Evolutionary conservation across 1,140 invertebrate genomes (phyloP).

Genomic region (Drosophila orena): DNA sequence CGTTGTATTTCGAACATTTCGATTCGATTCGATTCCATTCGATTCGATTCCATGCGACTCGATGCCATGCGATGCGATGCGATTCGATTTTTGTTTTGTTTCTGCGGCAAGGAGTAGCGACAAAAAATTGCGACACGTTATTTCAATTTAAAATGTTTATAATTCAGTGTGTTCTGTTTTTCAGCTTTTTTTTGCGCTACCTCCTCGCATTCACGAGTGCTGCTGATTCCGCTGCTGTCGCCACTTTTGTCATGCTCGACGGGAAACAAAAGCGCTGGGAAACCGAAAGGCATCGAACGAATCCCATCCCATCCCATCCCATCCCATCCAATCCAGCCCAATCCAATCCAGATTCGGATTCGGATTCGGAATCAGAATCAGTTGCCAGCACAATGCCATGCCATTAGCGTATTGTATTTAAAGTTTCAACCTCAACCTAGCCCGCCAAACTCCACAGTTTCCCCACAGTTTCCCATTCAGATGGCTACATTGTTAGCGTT

Average conservation of each 20-base stretch:
- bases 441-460: neutral
- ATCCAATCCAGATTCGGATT: conserved; percentile 39
- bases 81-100: conserved; percentile 23
- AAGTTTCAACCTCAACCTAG: conserved; percentile 25
- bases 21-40: neutral
- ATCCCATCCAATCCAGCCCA: conserved; percentile 25
- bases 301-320: conserved; percentile 22
- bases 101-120: conserved; percentile 54
- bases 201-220: conserved; percentile 42
- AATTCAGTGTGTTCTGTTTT: conserved; percentile 72
- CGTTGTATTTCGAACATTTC: conserved; percentile 15
- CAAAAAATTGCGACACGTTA: conserved; percentile 82
- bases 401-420: conserved; percentile 57
- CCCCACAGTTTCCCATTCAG: neutral
- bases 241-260: conserved; percentile 64
- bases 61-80: too few relatives aligned
- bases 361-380: conserved; percentile 5
- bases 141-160: conserved; percentile 84
- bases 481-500: conserved; percentile 38
- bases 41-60: neutral
- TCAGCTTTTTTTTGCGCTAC: conserved; percentile 20
- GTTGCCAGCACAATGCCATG: conserved; percentile 37
- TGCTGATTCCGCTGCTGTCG: conserved; percentile 37
- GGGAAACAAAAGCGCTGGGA: conserved; percentile 59
- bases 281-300: conserved; percentile 41